phyloP scores from a whole-genome alignment of 2,113 vertebrate genomes.

The Crotophaga sulcirostris region DNA sequence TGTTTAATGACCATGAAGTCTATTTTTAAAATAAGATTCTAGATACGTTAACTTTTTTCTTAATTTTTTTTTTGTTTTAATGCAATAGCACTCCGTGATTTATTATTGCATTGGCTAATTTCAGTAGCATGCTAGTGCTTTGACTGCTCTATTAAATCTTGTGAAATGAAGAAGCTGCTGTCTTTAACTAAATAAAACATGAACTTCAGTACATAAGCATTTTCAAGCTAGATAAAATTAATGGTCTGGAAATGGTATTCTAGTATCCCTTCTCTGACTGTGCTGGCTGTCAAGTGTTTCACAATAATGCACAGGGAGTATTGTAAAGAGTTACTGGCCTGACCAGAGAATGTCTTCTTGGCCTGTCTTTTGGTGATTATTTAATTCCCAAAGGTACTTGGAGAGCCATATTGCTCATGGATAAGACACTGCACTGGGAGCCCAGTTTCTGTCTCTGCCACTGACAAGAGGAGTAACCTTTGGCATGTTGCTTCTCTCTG shows the following conservation, averaged over 20 bases:
- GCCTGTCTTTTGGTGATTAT: not conserved
- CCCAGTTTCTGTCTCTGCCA: not conserved
- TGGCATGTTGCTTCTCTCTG: not conserved
- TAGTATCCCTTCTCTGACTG: not conserved
- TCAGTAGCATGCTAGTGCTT: conserved; percentile 13
- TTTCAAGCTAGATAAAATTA: not conserved
- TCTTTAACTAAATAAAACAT: not conserved
- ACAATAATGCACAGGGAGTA: not conserved
- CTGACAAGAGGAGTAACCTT: not conserved
- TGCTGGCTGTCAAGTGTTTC: not conserved
- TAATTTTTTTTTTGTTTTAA: not conserved
- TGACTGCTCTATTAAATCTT: not conserved
- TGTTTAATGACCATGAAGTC: conserved; percentile 36
- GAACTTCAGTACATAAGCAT: not conserved
- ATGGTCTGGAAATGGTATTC: not conserved
- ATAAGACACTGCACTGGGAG: not conserved
- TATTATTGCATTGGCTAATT: conserved; percentile 5
- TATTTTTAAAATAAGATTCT: conserved; percentile 31
- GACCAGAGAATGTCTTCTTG: not conserved
- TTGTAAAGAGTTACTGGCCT: not conserved
- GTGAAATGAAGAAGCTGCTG: not conserved
- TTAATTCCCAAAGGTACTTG: not conserved
- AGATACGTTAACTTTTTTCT: not conserved
- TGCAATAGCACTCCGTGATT: conserved; percentile 1
- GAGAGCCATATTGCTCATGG: not conserved